Evolutionary conservation across 2,888 invertebrate genomes (phyloP), one percentile per base, ranked within the genome.

Genomic region (Drosophila ezoana): DNA sequence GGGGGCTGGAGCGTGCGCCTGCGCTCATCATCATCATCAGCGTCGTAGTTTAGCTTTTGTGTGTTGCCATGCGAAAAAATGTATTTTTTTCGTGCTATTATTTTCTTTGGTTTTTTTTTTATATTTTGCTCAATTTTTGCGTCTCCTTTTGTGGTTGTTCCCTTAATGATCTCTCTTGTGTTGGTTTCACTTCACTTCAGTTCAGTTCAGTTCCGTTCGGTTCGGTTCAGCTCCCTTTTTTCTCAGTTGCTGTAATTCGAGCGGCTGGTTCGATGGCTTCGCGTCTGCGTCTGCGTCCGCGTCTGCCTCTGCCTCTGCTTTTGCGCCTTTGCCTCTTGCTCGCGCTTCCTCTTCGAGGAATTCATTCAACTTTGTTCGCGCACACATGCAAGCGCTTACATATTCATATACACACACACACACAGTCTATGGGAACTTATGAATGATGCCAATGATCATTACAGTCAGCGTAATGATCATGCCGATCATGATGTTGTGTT

Each of bases 41-140:
- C 11, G 28, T 33, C 18, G 38, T 33, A 18, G 14, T 32, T 9
- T 6, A 13, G 10, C 43, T 20, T 35, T 56, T 20, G 41, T 70
- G 72, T 78, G 81, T 79, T 79, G 78, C 78, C 81, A 79, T 77
- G 78, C 81, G 79, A 68, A 61, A 49, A 67, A 76, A 76, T 76
- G 48, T 33, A 51, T 62, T 57, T 73, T 74, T 69, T 58, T 14
- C 4, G 8, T 40, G n/a, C 13, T 41, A 20, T 20, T 53, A n/a
- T 28, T 38, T 40, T 35, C 44, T 59, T 60, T 35, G 16, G 44
- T 40, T 37, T 41, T 45, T 16, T 40, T 44, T 49, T 32, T 13
- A 32, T 48, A 4, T 56, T 40, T 57, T 59, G 52, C 59, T 59
- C 20, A 40, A 44, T 51, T 72, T 52, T 64, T 41, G 61, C 59